A percentile compares a stretch with the other conserved stretches of the same genome.
phyloP scores from a whole-genome alignment of 2,797 vertebrate genomes.

The Paratrypauchen microcephalus region DNA sequence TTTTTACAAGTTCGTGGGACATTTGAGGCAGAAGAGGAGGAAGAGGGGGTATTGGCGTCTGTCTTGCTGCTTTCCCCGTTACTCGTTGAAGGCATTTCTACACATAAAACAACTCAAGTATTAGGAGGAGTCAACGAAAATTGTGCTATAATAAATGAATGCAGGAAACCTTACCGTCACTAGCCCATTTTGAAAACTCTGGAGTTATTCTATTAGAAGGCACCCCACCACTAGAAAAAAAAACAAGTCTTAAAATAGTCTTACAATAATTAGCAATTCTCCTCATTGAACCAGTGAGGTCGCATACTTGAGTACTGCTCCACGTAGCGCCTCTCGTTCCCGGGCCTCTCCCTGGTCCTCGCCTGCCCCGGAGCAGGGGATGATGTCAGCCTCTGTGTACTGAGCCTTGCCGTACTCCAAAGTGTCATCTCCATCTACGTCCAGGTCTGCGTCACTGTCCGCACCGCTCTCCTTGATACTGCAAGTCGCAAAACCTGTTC shows the following conservation, averaged over 20 bases:
- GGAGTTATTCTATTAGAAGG: conserved; percentile 97
- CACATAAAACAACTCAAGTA: background rate
- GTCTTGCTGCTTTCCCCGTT: conserved; percentile 96
- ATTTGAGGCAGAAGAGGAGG: conserved; percentile 88
- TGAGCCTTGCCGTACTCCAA: conserved; percentile 98
- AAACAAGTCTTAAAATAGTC: conserved; percentile 19
- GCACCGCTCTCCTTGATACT: conserved; percentile 91
- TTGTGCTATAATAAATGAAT: background rate
- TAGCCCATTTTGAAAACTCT: conserved; percentile 98
- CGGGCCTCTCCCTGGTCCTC: conserved; percentile 98
- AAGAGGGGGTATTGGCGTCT: conserved; percentile 86
- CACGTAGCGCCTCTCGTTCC: conserved; percentile 94
- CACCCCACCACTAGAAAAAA: conserved; percentile 86
- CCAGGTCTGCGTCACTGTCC: conserved; percentile 96
- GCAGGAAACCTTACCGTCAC: conserved; percentile 84
- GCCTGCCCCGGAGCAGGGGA: conserved; percentile 96
- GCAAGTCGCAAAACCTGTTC: conserved; percentile 96
- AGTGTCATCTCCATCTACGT: conserved; percentile 98
- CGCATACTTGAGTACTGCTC: conserved; percentile 95
- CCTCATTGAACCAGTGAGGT: too few relatives aligned
- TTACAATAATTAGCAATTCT: background rate
- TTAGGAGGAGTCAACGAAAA: background rate
- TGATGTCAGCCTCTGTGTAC: conserved; percentile 98
- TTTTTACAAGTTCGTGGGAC: conserved; percentile 86
- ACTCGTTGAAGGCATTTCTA: conserved; percentile 99